A percentile compares a stretch with the other conserved stretches of the same genome.
Conservation (phyloP, 2,113 vertebrate genomes). For the Heterocephalus glaber region DNA sequence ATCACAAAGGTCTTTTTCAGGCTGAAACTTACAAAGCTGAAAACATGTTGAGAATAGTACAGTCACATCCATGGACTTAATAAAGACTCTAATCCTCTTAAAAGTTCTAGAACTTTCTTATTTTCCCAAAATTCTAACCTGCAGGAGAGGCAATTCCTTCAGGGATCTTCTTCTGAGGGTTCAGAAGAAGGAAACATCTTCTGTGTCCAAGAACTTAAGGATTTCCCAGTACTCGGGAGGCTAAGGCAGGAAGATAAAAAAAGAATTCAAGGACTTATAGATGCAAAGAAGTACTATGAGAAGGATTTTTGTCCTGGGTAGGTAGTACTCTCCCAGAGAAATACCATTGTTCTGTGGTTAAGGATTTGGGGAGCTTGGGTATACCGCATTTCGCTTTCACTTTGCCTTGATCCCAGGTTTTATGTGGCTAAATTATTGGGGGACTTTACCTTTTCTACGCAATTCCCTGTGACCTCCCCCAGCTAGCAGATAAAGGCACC, state of each 20-base stretch:
- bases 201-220: not conserved
- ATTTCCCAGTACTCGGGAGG: not conserved
- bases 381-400: not conserved
- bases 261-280: not conserved
- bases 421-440: not conserved
- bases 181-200: not conserved
- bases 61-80: not conserved
- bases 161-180: not conserved
- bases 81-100: not conserved
- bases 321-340: not conserved
- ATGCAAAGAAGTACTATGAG: not conserved
- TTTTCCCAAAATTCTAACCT: not conserved
- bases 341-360: not conserved
- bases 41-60: not conserved
- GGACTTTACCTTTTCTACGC: not conserved
- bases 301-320: not conserved
- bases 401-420: not conserved
- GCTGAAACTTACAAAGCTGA: conserved; percentile 75
- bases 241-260: not conserved
- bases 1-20: conserved; percentile 89
- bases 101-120: conserved; percentile 14
- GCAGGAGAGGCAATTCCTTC: not conserved
- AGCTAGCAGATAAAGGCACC: not conserved
- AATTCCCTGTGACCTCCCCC: not conserved
- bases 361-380: not conserved